Evolutionary conservation across 2,113 vertebrate genomes (phyloP).

Genomic region (Psilopogon haemacephalus): DNA sequence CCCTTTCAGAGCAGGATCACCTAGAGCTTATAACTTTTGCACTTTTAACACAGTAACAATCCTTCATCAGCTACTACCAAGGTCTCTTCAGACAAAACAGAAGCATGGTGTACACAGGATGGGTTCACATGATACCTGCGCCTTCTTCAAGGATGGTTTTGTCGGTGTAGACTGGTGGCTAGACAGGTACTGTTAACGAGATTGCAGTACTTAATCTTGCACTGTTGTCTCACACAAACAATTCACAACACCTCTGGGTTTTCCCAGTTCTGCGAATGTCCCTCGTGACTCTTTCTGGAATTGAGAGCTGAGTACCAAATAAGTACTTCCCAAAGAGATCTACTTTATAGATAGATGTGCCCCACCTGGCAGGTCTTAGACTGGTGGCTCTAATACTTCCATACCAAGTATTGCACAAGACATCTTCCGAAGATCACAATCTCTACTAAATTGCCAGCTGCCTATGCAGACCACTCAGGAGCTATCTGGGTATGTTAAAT

Average conservation of each 20-base stretch:
- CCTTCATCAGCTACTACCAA: background rate
- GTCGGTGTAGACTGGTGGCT: background rate
- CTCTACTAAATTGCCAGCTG: slow-evolving; percentile 18
- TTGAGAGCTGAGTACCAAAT: background rate
- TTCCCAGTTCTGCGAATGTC: background rate
- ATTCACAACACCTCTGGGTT: background rate
- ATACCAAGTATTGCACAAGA: background rate
- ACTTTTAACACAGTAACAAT: background rate
- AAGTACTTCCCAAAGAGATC: background rate
- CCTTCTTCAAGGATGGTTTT: background rate
- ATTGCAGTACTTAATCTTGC: background rate
- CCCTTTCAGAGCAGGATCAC: too few relatives aligned
- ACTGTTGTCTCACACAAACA: background rate
- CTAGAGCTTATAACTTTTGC: rapidly evolving
- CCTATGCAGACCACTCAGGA: slow-evolving; percentile 28
- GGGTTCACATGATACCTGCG: background rate
- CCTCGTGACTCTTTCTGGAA: background rate
- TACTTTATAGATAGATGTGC: background rate
- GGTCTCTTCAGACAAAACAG: background rate
- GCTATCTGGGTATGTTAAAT: slow-evolving; percentile 29
- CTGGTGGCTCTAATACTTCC: background rate
- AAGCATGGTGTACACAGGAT: background rate
- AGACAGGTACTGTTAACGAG: background rate
- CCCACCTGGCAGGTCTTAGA: background rate
- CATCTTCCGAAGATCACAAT: slow-evolving; percentile 28